A percentile compares a stretch with the other conserved stretches of the same genome.
Evolutionary conservation across 1,140 invertebrate species (phyloP).

Genomic region (Triops longicaudatus): DNA sequence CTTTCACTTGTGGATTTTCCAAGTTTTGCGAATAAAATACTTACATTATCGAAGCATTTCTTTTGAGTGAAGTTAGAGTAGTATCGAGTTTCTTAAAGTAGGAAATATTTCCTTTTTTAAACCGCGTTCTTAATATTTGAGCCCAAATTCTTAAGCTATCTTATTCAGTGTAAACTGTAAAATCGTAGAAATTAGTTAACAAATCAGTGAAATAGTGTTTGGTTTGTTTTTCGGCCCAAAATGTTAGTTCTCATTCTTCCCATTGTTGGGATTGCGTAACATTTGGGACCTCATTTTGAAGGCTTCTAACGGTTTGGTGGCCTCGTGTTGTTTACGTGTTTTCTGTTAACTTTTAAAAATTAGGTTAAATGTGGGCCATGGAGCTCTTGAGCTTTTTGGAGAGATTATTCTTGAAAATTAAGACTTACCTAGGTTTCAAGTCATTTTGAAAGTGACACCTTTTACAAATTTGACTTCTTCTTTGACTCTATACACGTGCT

Average conservation of each 20-base stretch:
- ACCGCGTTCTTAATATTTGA: no score
- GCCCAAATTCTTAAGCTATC: no score
- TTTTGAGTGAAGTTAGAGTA: background rate
- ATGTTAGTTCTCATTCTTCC: no score
- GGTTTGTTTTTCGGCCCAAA: no score
- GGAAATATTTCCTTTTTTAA: no score
- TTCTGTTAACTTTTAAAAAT: background rate
- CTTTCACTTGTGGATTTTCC: background rate
- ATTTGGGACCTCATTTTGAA: no score
- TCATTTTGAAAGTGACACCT: background rate
- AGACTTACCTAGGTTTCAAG: background rate
- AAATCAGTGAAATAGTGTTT: no score
- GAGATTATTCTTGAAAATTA: background rate
- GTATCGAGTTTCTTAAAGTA: no score
- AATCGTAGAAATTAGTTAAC: no score
- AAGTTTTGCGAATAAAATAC: background rate
- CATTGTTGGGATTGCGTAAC: no score
- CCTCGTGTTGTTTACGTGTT: background rate
- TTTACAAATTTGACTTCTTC: background rate
- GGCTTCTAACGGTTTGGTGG: background rate
- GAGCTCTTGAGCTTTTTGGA: background rate
- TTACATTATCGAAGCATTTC: background rate
- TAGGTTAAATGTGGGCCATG: background rate
- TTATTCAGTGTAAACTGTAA: no score
- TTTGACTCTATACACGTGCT: background rate